Base-by-base conservation (phyloP, 2,888 invertebrate genomes). In the Galeruca laticollis region DNA sequence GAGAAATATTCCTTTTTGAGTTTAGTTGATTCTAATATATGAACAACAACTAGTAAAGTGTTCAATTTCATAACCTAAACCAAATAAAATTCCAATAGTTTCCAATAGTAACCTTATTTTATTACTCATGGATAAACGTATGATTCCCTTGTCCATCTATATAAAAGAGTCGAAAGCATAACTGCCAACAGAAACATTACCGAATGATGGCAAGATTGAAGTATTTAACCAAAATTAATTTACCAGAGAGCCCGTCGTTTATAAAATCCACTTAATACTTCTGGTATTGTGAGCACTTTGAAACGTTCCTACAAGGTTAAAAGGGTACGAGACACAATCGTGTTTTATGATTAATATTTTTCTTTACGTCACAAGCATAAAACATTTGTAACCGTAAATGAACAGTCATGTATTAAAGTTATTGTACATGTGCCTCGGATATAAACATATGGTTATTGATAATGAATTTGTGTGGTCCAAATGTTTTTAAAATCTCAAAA, bases 211-310 rank as follows among this genome's bases (percentile, higher is more conserved):
- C n/a, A n/a, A n/a, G n/a, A n/a, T 47, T 40, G 1, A 4, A 40
- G 40, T 49, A 52, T 26, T 52, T 52, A 52, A n/a, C 26, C 5
- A 52, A n/a, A 52, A 52, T n/a, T 21, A 52, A 52, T 26, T 11
- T 52, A 26, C 26, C 52, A 52, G 8, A 52, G 26, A 26, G 52
- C 6, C 6, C 26, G 26, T 15, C 26, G 26, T 52, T 26, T n/a
- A 52, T 52, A 52, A 11, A 52, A 52, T 52, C 26, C 26, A 26
- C 26, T 52, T 52, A 52, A 13, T 52, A 52, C 52, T 52, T 52
- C n/a, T 26, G 26, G 26, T 11, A 52, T 52, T 52, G 47, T 18
- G 47, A 8, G 18, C 15, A 47, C 40, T 40, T 13, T 40, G 40
- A 40, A 40, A 40, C 15, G 1, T 47, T 15, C 18, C 6, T 8